Base-by-base conservation (phyloP, 2,888 invertebrate species). In the Orthonychiurus folsomi region DNA sequence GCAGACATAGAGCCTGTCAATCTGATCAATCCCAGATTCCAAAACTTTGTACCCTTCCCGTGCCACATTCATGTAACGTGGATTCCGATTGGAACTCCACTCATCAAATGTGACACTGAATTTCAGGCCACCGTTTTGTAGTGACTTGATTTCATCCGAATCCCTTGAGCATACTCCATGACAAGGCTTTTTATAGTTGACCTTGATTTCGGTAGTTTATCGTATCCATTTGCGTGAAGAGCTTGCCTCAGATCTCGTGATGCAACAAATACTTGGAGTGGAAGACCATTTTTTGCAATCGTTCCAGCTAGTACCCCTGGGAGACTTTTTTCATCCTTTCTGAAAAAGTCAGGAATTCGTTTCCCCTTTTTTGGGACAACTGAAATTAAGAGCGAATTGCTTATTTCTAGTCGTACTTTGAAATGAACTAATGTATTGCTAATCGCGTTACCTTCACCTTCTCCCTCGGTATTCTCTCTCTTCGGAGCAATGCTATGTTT, bases 51-150 rank as follows among this genome's bases (percentile, higher is more conserved):
- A 1, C 21, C 26, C 1, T 56, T 3, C 12, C 2, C 57, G 24
- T 23, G 24, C 24, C 0, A 62, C 21, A 47, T 62, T 62, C 1
- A 62, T 24, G 21, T 28, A 62, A 23, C 62, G 2, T 2, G 52
- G n/a, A 15, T 62, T 62, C 54, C 52, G 24, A 18, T n/a, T 24
- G 1, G 62, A 62, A 2, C 57, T 50, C 62, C 62, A 62, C 26
- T 62, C 62, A 54, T 62, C 62, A 23, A 62, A 57, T 1, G 62
- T 57, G 1, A 57, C 1, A 24, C 62, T 52, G 21, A 62, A 62
- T n/a, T 50, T 56, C 15, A 52, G 26, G 12, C 57, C 57, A 5
- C 24, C 52, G n/a, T 5, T n/a, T 52, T 52, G 20, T n/a, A 52
- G 20, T 9, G 21, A 21, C 20, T 23, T 52, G 52, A 52, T 52